Conservation (phyloP, 2,888 invertebrate genomes). For the Machimus rusticus region DNA sequence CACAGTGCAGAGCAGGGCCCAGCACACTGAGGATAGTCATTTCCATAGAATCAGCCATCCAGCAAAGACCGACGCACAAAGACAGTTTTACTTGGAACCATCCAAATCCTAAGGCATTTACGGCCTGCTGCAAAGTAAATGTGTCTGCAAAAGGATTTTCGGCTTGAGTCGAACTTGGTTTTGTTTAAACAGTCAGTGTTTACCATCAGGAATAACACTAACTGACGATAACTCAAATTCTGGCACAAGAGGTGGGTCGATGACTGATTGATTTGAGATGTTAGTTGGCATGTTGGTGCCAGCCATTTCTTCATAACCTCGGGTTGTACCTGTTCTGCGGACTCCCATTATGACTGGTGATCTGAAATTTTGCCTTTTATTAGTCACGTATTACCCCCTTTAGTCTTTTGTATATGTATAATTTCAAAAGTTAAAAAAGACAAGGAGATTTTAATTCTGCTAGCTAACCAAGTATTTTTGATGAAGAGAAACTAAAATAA, state of each 20-base stretch:
- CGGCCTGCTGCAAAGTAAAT: slow-evolving; percentile 85
- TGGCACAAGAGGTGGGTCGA: slow-evolving; percentile 56
- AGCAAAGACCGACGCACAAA: slow-evolving; percentile 83
- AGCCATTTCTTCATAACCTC: slow-evolving; percentile 53
- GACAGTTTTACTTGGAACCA: slow-evolving; percentile 90
- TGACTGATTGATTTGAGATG: not conserved
- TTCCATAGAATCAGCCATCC: slow-evolving; percentile 99
- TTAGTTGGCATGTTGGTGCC: slow-evolving; percentile 50
- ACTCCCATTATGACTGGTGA: slow-evolving; percentile 49
- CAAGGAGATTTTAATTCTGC: not conserved
- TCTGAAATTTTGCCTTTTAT: not conserved
- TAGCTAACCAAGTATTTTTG: too few relatives aligned
- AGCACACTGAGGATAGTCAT: slow-evolving; percentile 96
- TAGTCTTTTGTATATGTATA: not conserved
- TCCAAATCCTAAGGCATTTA: slow-evolving; percentile 86
- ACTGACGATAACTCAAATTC: slow-evolving; percentile 72
- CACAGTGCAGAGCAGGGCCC: slow-evolving; percentile 92
- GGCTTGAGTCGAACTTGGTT: not conserved
- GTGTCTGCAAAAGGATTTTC: slow-evolving; percentile 70
- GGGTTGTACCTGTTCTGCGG: slow-evolving; percentile 48
- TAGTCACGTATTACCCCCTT: not conserved
- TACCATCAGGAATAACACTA: slow-evolving; percentile 74
- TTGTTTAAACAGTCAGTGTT: not conserved
- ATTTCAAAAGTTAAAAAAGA: not conserved
- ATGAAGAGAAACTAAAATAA: too few relatives aligned